Base-by-base conservation (phyloP, 2,888 invertebrate species). In the Melitaea athalia region DNA sequence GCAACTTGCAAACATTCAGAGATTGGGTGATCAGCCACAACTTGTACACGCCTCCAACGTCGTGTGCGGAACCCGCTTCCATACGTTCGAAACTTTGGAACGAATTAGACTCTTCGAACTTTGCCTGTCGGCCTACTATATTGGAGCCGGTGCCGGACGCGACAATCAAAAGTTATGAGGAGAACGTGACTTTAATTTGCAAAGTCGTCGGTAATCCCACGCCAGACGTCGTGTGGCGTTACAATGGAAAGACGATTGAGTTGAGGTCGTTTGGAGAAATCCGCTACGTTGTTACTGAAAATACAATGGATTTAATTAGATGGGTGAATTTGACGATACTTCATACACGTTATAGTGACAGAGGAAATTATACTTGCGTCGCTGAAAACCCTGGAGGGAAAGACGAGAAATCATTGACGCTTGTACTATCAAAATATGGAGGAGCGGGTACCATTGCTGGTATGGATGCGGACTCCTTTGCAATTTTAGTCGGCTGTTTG, bases 371-470 rank as follows among this genome's bases (percentile, higher is more conserved):
- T 83, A 94, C 95, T 1, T 98, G 98, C 80, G 93, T 96, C 0
- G 97, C 97, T 0, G 96, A 95, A 78, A 98, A 97, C 83, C 95
- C 95, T 0, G 98, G 97, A 0, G 98, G 98, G 0, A 94, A 94
- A 7, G 96, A 95, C 66, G 96, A 97, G 81, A 95, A 94, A 64
- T 97, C 96, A 76, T 91, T 97, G 60, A 95, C 94, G 6, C 84
- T 98, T 50, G 85, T 94, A 6, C 77, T 93, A n/a, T 87, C 90
- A 14, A 91, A 85, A 77, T 92, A 92, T 80, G 91, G 93, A 64
- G 92, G 91, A 10, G 73, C 81, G 5, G 89, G 90, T 5, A 86
- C 84, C 0, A 89, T 92, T 76, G 91, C 91, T 64, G 90, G 92
- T 0, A 85, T 90, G 79, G 88, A 91, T 68, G 93, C 92, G 5